Percentiles rank a stretch among this genome's conserved stretches.
Evolutionary conservation across 1,140 invertebrate genomes (phyloP).

Genomic region (Habropoda laboriosa): DNA sequence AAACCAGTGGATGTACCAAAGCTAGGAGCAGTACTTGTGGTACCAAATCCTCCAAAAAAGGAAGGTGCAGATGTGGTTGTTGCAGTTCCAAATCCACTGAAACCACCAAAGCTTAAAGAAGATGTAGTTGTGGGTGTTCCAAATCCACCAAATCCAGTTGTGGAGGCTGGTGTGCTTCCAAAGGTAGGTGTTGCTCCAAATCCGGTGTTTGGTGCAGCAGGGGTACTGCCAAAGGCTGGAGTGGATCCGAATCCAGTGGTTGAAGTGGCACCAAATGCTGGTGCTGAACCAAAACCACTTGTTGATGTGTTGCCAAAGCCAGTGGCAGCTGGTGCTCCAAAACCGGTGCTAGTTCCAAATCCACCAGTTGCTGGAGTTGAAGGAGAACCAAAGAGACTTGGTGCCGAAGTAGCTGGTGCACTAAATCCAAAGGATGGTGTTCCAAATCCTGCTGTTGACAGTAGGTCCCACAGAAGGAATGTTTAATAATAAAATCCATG

Average conservation of each 20-base stretch:
- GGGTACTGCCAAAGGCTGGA: slow-evolving; percentile 74
- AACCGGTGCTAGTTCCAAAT: slow-evolving; percentile 74
- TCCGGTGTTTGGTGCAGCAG: slow-evolving; percentile 66
- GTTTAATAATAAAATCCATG: background rate
- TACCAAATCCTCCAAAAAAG: slow-evolving; percentile 50
- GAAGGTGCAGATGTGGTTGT: slow-evolving; percentile 73
- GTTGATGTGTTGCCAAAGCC: slow-evolving; percentile 75
- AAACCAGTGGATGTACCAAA: slow-evolving; percentile 82
- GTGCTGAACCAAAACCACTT: slow-evolving; percentile 51
- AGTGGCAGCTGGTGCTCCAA: slow-evolving; percentile 75
- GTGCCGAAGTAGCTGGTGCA: slow-evolving; percentile 70
- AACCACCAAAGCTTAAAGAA: slow-evolving; percentile 72
- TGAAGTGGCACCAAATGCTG: slow-evolving; percentile 60
- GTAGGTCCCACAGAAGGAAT: background rate
- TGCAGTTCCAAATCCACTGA: slow-evolving; percentile 76
- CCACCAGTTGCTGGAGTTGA: slow-evolving; percentile 71
- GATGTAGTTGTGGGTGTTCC: slow-evolving; percentile 69
- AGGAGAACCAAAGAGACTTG: slow-evolving; percentile 76
- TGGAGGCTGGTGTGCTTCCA: slow-evolving; percentile 70
- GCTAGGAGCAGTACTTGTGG: slow-evolving; percentile 68
- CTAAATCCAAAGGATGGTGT: slow-evolving; percentile 74
- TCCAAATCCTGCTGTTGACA: slow-evolving; percentile 71
- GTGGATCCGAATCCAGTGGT: slow-evolving; percentile 66
- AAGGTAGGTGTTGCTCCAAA: slow-evolving; percentile 74
- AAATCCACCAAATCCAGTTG: slow-evolving; percentile 80